Percentiles rank a stretch among this genome's conserved stretches.
Evolutionary conservation across 2,888 invertebrate species (phyloP).

Genomic region (Mellilla xanthometata): DNA sequence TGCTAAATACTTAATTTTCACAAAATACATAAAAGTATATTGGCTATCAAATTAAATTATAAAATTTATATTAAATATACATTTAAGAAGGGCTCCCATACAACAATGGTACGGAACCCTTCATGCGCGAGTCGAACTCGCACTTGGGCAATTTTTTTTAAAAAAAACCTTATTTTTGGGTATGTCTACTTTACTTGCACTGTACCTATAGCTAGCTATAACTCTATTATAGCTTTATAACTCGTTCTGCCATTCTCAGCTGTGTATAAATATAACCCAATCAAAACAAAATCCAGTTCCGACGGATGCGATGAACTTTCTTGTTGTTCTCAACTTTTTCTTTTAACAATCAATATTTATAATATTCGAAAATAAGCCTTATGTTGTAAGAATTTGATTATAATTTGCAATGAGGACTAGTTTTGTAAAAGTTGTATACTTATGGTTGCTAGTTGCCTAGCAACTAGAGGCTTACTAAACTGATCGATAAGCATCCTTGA

Average conservation of each 20-base stretch:
- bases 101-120: too few relatives aligned
- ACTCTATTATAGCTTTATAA: too few relatives aligned
- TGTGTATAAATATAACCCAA: slow-evolving; percentile 14
- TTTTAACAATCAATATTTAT: slow-evolving; percentile 9
- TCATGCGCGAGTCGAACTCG: too few relatives aligned
- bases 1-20: too few relatives aligned
- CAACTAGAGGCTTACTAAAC: slow-evolving; percentile 21
- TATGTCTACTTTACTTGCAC: too few relatives aligned
- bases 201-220: too few relatives aligned
- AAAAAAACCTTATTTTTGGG: too few relatives aligned
- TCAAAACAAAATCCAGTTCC: slow-evolving; percentile 20
- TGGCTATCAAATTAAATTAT: too few relatives aligned
- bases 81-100: too few relatives aligned
- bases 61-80: too few relatives aligned
- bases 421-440: slow-evolving; percentile 3
- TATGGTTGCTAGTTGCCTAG: slow-evolving; percentile 24
- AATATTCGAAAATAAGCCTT: slow-evolving; percentile 7
- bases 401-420: not conserved
- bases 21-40: too few relatives aligned
- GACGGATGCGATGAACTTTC: slow-evolving; percentile 20
- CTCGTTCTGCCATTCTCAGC: not conserved
- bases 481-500: slow-evolving; percentile 4
- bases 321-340: slow-evolving; percentile 20
- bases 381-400: not conserved
- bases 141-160: too few relatives aligned